Conservation (phyloP, 2,113 vertebrate genomes). For the Notarius lentiginosus region DNA sequence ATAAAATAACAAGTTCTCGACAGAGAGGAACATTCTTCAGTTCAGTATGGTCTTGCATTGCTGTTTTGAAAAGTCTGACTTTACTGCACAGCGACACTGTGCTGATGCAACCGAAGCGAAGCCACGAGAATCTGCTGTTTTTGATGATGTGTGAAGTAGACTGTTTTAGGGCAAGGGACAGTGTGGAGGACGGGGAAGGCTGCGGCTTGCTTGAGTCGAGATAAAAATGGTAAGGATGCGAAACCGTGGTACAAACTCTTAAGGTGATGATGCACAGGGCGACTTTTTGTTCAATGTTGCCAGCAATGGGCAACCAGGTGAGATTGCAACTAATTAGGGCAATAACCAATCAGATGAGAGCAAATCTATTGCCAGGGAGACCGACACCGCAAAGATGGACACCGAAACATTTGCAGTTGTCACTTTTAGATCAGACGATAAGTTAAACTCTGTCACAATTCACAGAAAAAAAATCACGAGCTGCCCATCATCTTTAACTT, state of each 20-base stretch:
- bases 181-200: neutral
- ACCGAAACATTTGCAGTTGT: no score
- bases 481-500: no score
- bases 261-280: no score
- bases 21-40: conserved; percentile 2
- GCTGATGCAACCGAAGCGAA: conserved; percentile 1
- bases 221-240: conserved; percentile 25
- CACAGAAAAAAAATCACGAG: no score
- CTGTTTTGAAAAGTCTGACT: conserved; percentile 24
- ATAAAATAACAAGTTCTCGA: neutral
- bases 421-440: no score
- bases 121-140: neutral
- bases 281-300: no score
- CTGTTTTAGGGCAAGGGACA: neutral
- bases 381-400: no score
- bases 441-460: no score
- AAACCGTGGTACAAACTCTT: neutral
- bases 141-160: neutral
- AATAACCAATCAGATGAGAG: no score
- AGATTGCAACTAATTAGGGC: no score
- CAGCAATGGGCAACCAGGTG: no score
- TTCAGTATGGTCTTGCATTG: neutral
- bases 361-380: no score
- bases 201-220: neutral
- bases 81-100: neutral